Base-by-base conservation (phyloP, 2,888 invertebrate species). In the Drosophila basisetae region DNA sequence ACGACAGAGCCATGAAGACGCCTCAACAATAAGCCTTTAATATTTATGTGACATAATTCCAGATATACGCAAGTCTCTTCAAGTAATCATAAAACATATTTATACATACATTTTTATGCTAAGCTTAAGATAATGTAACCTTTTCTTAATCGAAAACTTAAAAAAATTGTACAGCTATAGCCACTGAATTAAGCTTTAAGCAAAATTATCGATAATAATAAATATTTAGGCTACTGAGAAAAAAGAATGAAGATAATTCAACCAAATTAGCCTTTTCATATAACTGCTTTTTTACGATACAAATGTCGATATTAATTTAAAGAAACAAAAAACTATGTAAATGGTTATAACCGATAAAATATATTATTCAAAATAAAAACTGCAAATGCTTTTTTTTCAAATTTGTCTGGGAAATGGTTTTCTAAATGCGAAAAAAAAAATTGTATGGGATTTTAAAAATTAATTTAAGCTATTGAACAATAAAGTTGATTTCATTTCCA, bases 1-100 rank as follows among this genome's bases (percentile, higher is more conserved):
- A 96, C 88, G 95, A 92, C 22, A 84, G 71, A 39, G 80, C 68
- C 3, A 53, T 78, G 22, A 62, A 68, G 18, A 68, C 73, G 0
- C 56, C 58, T 2, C 68, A 85, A 25, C 69, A 80, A 63, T 84
- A 76, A 76, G 7, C 22, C 4, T 47, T 28, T 28, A 39, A 31
- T 7, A 39, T 37, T 18, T 33, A 31, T 35, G 30, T 66, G 81
- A 72, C 73, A 81, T 81, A 65, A 53, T 52, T 64, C 25, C 60
- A 59, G 11, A 31, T 56, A 33, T 39, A 55, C 10, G 22, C 54
- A 54, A 52, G 11, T 41, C 22, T 25, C 37, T 22, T 22, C 39
- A 54, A 49, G 31, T 35, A 39, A 28, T 47, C 47, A 43, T 18
- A 62, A 58, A 41, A n/a, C 11, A 39, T 50, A 39, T 39, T 60